Evolutionary conservation across 2,888 invertebrate genomes (phyloP).

Genomic region (Dorcus hopei): DNA sequence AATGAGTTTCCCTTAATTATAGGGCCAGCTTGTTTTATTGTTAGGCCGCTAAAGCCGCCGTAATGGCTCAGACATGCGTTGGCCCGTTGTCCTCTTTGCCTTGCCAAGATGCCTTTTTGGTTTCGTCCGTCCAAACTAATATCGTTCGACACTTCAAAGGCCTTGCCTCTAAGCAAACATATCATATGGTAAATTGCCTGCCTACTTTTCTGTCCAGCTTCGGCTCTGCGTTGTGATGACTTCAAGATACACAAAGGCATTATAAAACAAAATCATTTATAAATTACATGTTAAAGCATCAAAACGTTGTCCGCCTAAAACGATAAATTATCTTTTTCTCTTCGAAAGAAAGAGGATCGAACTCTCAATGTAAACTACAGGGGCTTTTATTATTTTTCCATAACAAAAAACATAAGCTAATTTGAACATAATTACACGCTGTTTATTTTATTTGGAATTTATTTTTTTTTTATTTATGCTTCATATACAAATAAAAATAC

Average conservation of each 20-base stretch:
- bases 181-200: slow-evolving; percentile 52
- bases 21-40: slow-evolving; percentile 49
- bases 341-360: slow-evolving; percentile 18
- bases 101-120: slow-evolving; percentile 15
- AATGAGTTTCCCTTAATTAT: slow-evolving; percentile 53
- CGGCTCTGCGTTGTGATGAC: slow-evolving; percentile 40
- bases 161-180: slow-evolving; percentile 51
- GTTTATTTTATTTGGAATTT: slow-evolving; percentile 32
- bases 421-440: slow-evolving; percentile 30
- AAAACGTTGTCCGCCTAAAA: slow-evolving; percentile 50
- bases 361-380: slow-evolving; percentile 27
- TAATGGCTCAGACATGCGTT: slow-evolving; percentile 26
- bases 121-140: slow-evolving; percentile 27
- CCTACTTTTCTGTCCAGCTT: slow-evolving; percentile 33
- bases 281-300: slow-evolving; percentile 51
- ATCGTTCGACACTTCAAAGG: slow-evolving; percentile 37
- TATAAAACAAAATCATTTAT: slow-evolving; percentile 51
- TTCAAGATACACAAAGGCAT: slow-evolving; percentile 48
- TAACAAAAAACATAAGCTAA: slow-evolving; percentile 26
- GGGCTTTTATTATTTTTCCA: slow-evolving; percentile 25
- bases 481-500: slow-evolving; percentile 9
- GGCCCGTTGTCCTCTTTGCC: slow-evolving; percentile 7
- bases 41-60: slow-evolving; percentile 41
- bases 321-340: slow-evolving; percentile 48
- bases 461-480: slow-evolving; percentile 22